These are phyloP conservation scores for Amyelois transitella DNA, from an alignment of 1,140 invertebrate species.

Conservation along the genomic window DNA sequence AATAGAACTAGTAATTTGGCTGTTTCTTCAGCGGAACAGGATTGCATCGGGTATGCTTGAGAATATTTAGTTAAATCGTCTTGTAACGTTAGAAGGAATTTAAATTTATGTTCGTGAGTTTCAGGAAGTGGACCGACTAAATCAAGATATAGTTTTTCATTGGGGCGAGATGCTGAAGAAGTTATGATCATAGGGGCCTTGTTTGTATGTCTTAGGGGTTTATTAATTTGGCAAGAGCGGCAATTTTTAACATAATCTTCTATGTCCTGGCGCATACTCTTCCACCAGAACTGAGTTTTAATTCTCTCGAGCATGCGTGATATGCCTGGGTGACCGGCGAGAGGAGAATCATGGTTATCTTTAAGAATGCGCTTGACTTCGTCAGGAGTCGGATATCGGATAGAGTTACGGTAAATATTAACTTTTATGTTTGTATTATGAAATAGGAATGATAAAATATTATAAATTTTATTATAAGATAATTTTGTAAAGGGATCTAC, in stretches of 20 bases:
- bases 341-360: constrained; percentile 24
- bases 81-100: too few species aligned
- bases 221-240: constrained; percentile 21
- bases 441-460: constrained; percentile 2
- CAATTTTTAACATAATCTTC: constrained; percentile 35
- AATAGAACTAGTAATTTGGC: too few species aligned
- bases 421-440: neutral
- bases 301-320: constrained; percentile 28
- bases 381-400: neutral
- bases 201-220: too few species aligned
- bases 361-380: constrained; percentile 15
- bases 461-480: constrained; percentile 6
- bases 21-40: too few species aligned
- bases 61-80: too few species aligned
- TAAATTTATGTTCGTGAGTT: too few species aligned
- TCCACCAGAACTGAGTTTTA: constrained; percentile 30
- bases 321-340: constrained; percentile 30
- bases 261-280: constrained; percentile 32
- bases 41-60: too few species aligned
- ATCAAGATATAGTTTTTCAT: too few species aligned
- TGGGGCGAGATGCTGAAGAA: too few species aligned
- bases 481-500: too few species aligned
- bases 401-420: neutral
- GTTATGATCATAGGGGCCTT: too few species aligned
- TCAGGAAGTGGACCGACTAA: too few species aligned